These are phyloP conservation scores for Proisotoma minuta DNA, from an alignment of 2,888 invertebrate genomes.

Conservation along the genomic window DNA sequence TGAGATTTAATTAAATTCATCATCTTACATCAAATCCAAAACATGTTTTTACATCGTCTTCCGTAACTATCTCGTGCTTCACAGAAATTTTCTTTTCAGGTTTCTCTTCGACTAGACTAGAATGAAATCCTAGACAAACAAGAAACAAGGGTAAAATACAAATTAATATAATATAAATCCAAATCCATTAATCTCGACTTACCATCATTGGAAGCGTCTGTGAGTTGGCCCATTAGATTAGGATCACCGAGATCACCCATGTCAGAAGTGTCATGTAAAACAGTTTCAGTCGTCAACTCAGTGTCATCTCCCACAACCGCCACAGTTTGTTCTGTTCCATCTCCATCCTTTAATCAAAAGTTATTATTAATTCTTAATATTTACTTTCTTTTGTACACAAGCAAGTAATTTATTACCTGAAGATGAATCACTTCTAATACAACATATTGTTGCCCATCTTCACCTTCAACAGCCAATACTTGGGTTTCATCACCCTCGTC, in stretches of 20 bases:
- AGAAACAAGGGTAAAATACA: neutral
- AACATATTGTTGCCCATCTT: constrained; percentile 77
- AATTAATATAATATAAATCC: neutral
- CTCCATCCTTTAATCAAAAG: constrained; percentile 49
- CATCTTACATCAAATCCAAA: constrained; percentile 71
- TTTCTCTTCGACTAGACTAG: constrained; percentile 40
- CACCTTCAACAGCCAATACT: constrained; percentile 64
- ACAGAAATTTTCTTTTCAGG: constrained; percentile 49
- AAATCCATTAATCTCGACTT: neutral
- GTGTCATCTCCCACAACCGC: constrained; percentile 56
- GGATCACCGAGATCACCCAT: constrained; percentile 46
- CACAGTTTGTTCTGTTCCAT: constrained; percentile 51
- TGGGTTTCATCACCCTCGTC: constrained; percentile 58
- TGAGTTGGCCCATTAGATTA: constrained; percentile 47
- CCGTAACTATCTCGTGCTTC: constrained; percentile 51
- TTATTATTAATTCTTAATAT: neutral
- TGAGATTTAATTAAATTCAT: constrained; percentile 10
- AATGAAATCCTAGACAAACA: constrained; percentile 50
- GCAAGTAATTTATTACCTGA: constrained; percentile 51
- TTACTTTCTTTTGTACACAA: neutral
- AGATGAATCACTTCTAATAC: constrained; percentile 84
- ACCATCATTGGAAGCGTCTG: constrained; percentile 24
- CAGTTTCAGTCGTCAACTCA: constrained; percentile 53
- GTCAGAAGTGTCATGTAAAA: constrained; percentile 52
- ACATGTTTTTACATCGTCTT: constrained; percentile 71